Conservation (phyloP, 2,113 vertebrate genomes). For the Ancistrus triradiatus region DNA sequence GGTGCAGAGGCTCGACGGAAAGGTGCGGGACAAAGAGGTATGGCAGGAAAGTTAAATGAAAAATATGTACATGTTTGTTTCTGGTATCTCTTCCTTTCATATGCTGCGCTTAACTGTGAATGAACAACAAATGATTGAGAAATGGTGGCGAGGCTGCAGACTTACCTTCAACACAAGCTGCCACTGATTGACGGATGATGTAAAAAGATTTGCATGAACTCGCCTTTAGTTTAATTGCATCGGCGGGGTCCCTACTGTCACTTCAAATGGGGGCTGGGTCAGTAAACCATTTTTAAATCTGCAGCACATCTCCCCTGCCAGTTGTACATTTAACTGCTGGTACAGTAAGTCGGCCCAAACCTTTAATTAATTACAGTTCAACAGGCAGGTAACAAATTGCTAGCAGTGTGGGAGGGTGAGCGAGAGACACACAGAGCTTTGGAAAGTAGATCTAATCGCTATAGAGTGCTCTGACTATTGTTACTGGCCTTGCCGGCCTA, state of each 20-base stretch:
- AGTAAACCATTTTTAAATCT: constrained; percentile 71
- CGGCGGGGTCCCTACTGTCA: constrained; percentile 74
- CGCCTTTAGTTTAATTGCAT: constrained; percentile 87
- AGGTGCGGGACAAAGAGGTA: constrained; percentile 56
- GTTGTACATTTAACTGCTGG: constrained; percentile 59
- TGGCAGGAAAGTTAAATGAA: constrained; percentile 74
- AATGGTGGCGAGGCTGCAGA: constrained; percentile 29
- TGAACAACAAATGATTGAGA: constrained; percentile 55
- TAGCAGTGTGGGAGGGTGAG: constrained; percentile 6
- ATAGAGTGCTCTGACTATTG: constrained; percentile 37
- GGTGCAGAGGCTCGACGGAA: constrained; percentile 74
- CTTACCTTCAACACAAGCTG: no score
- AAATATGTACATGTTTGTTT: constrained; percentile 80
- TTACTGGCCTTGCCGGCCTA: constrained; percentile 54
- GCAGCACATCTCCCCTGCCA: constrained; percentile 57
- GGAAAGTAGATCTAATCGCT: constrained; percentile 39
- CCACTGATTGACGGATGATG: neutral
- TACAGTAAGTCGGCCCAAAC: constrained; percentile 54
- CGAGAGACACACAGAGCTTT: constrained; percentile 1
- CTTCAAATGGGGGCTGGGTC: constrained; percentile 70
- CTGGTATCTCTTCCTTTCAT: constrained; percentile 50
- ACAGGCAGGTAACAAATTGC: constrained; percentile 11
- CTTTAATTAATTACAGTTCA: constrained; percentile 41
- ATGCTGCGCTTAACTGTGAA: constrained; percentile 55
- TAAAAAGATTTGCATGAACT: constrained; percentile 81